Percentiles rank a stretch among this genome's conserved stretches.
phyloP scores from a whole-genome alignment of 2,888 invertebrate genomes.

The Miltochrista miniata region DNA sequence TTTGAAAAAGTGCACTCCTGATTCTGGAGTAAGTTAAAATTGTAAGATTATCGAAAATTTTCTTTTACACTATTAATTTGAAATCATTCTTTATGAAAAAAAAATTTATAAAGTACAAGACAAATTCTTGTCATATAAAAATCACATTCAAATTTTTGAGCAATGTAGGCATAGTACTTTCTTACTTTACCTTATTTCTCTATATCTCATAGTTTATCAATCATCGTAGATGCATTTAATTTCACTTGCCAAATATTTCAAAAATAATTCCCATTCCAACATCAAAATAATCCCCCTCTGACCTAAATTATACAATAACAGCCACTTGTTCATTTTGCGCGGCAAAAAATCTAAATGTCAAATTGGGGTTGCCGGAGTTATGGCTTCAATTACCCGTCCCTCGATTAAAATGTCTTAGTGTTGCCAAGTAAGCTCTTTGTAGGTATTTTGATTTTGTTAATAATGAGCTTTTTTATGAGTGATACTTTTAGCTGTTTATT shows the following conservation, averaged over 20 bases:
- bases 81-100: too few species aligned
- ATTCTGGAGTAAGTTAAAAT: too few species aligned
- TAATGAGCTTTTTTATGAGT: constrained; percentile 52
- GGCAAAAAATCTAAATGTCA: constrained; percentile 79
- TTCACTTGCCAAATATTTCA: constrained; percentile 14
- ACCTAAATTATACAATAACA: constrained; percentile 58
- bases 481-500: constrained; percentile 16
- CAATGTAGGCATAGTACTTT: too few species aligned
- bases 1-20: too few species aligned
- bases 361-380: constrained; percentile 79
- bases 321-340: constrained; percentile 69
- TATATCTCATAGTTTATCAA: too few species aligned
- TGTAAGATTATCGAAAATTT: too few species aligned
- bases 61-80: too few species aligned
- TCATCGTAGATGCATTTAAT: neutral
- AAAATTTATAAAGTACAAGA: too few species aligned
- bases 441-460: constrained; percentile 52
- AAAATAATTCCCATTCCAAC: constrained; percentile 21
- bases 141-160: too few species aligned
- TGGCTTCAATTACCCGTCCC: constrained; percentile 75
- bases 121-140: too few species aligned
- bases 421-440: constrained; percentile 53
- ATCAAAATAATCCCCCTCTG: constrained; percentile 53
- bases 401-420: constrained; percentile 80
- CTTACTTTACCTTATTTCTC: too few species aligned